These are phyloP conservation scores for Coleophora flavipennella DNA, from an alignment of 2,888 invertebrate species.

Conservation along the genomic window DNA sequence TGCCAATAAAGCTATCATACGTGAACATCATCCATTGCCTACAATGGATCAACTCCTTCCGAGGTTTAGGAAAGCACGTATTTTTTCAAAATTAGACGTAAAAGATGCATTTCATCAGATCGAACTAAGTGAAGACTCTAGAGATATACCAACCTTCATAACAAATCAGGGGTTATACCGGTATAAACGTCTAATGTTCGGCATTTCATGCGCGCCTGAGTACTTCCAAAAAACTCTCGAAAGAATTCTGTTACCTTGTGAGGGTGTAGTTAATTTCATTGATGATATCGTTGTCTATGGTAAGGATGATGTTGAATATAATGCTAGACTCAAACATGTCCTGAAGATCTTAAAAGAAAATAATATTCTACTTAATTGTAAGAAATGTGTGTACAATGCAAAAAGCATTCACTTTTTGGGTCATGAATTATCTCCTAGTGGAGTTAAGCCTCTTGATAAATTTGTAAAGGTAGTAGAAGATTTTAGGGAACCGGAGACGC, in stretches of 20 bases:
- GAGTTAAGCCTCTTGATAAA: conserved; percentile 16
- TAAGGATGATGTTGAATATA: no score
- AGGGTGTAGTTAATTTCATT: conserved; percentile 15
- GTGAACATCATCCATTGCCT: conserved; percentile 14
- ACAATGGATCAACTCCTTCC: conserved; percentile 19
- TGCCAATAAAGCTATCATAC: conserved; percentile 9
- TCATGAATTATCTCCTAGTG: conserved; percentile 12
- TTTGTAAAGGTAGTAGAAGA: conserved; percentile 12
- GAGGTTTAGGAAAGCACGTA: no score
- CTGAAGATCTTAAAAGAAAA: no score
- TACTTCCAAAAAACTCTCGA: conserved; percentile 22
- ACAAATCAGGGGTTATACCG: conserved; percentile 16
- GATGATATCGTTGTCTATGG: no score
- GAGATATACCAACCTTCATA: conserved; percentile 19
- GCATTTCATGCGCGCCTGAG: conserved; percentile 34
- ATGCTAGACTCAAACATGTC: no score
- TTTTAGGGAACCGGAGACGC: conserved; percentile 14
- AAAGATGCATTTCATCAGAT: conserved; percentile 16
- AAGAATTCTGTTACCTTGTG: conserved; percentile 15
- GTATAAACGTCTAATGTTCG: no score
- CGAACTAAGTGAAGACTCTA: conserved; percentile 8
- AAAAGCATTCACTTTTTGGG: conserved; percentile 13
- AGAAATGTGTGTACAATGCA: conserved; percentile 13
- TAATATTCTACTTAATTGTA: no score
- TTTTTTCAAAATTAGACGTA: no score